Conservation (phyloP, 2,797 vertebrate species). For the Gadopsis marmoratus region DNA sequence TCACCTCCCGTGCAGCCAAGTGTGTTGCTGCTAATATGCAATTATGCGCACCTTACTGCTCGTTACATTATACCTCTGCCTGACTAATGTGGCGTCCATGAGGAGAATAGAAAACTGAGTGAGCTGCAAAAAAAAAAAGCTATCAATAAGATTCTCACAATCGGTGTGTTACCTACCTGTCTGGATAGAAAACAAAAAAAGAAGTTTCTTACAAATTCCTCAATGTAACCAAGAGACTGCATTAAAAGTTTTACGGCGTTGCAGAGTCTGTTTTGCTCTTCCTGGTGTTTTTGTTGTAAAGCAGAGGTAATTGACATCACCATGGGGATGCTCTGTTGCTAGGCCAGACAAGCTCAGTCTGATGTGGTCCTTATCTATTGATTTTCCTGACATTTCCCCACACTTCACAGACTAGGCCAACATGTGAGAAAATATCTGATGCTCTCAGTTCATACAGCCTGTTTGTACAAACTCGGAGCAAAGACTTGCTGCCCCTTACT, state of each 20-base stretch:
- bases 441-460: slow-evolving; percentile 84
- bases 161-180: slow-evolving; percentile 63
- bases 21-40: slow-evolving; percentile 88
- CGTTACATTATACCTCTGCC: slow-evolving; percentile 90
- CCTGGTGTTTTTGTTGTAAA: slow-evolving; percentile 81
- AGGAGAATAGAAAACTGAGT: slow-evolving; percentile 82
- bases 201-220: slow-evolving; percentile 75
- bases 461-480: slow-evolving; percentile 82
- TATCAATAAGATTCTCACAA: slow-evolving; percentile 75
- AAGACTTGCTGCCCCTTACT: slow-evolving; percentile 70
- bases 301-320: slow-evolving; percentile 86
- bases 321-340: slow-evolving; percentile 85
- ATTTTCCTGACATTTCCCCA: slow-evolving; percentile 87
- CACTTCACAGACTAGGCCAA: slow-evolving; percentile 86
- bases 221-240: slow-evolving; percentile 77
- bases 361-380: slow-evolving; percentile 87
- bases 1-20: slow-evolving; percentile 97
- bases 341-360: slow-evolving; percentile 85
- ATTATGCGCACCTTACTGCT: slow-evolving; percentile 95
- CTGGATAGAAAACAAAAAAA: slow-evolving; percentile 50
- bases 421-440: slow-evolving; percentile 86
- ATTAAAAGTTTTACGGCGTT: slow-evolving; percentile 83
- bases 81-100: slow-evolving; percentile 84
- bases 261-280: slow-evolving; percentile 80
- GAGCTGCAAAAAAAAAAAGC: slow-evolving; percentile 60